phyloP scores from a whole-genome alignment of 92 coral and sea anemone species.

The Umimayanthus chanpuru region DNA sequence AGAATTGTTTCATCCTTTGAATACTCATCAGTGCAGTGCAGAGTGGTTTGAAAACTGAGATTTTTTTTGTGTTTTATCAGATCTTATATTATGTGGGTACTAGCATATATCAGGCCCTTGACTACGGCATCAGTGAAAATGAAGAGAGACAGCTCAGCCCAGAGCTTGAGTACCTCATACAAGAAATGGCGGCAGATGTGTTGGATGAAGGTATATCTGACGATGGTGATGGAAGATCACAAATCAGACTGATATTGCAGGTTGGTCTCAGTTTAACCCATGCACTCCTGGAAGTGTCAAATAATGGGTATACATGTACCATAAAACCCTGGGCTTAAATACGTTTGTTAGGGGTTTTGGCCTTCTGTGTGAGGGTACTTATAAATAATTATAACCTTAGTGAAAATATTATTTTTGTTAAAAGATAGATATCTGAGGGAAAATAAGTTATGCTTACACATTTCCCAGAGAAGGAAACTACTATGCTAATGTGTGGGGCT shows the following conservation, averaged over 20 bases:
- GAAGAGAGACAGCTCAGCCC: slow-evolving; percentile 29
- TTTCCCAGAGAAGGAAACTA: too few relatives aligned
- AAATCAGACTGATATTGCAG: slow-evolving; percentile 20
- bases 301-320: neutral
- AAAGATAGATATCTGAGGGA: too few relatives aligned
- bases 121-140: slow-evolving; percentile 43
- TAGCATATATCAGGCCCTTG: slow-evolving; percentile 38
- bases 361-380: too few relatives aligned
- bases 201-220: slow-evolving; percentile 42
- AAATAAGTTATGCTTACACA: too few relatives aligned
- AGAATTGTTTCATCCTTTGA: too few relatives aligned
- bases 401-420: too few relatives aligned
- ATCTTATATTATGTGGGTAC: slow-evolving; percentile 27
- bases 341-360: too few relatives aligned
- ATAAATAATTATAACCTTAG: too few relatives aligned
- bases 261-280: neutral
- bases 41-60: too few relatives aligned
- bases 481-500: too few relatives aligned
- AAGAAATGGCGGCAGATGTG: slow-evolving; percentile 39
- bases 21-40: too few relatives aligned
- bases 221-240: slow-evolving; percentile 40
- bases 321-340: too few relatives aligned
- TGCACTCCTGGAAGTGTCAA: neutral
- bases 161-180: slow-evolving; percentile 29
- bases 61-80: neutral